Evolutionary conservation across 2,113 vertebrate genomes (phyloP).

Genomic region (Marmota flaviventris): DNA sequence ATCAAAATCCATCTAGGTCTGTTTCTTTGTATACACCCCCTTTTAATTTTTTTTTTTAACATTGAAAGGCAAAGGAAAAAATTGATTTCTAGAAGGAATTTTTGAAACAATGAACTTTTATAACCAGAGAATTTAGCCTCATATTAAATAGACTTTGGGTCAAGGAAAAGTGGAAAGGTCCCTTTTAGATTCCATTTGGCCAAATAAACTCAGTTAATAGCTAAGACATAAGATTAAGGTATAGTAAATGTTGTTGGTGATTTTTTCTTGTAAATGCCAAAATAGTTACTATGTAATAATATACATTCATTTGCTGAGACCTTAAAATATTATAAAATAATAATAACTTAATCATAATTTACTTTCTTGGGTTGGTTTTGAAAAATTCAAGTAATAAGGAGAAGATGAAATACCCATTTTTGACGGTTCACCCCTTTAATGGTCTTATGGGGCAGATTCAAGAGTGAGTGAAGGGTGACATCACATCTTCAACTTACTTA

Average conservation of each 20-base stretch:
- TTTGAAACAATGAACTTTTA: not conserved
- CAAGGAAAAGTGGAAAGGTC: not conserved
- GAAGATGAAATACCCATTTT: not conserved
- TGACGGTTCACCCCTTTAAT: not conserved
- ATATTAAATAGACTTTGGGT: not conserved
- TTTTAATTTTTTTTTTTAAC: not conserved
- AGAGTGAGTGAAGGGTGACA: not conserved
- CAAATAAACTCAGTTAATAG: not conserved
- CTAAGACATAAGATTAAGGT: not conserved
- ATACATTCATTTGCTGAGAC: not conserved
- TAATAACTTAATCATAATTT: not conserved
- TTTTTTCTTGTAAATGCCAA: constrained; percentile 16
- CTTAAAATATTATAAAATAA: not conserved
- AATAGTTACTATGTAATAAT: not conserved
- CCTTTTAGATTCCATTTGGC: not conserved
- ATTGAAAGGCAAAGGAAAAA: constrained; percentile 7
- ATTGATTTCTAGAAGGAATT: constrained; percentile 24
- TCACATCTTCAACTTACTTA: not conserved
- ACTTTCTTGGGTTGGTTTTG: not conserved
- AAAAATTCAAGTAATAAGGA: not conserved
- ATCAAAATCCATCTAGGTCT: constrained; percentile 57
- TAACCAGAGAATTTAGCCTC: not conserved
- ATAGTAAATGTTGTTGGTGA: not conserved
- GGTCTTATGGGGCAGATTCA: not conserved
- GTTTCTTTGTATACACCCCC: constrained; percentile 23